phyloP scores from a whole-genome alignment of 2,888 invertebrate species.

The Dasysyrphus albostriatus region DNA sequence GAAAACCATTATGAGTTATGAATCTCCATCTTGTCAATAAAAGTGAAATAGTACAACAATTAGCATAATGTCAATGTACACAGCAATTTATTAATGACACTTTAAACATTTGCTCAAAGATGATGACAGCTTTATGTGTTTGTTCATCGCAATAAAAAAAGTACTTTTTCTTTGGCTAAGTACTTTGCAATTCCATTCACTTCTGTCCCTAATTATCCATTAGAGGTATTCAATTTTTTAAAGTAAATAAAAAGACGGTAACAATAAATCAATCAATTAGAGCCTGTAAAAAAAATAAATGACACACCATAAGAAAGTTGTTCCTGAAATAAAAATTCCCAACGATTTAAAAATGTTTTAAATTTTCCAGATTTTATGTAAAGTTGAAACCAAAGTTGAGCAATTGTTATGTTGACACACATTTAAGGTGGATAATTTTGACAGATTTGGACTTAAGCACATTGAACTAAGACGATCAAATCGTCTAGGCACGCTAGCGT shows the following conservation, averaged over 20 bases:
- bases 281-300: background rate
- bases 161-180: slow-evolving; percentile 7
- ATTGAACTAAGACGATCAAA: too few relatives aligned
- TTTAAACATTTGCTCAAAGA: background rate
- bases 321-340: too few relatives aligned
- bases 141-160: background rate
- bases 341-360: too few relatives aligned
- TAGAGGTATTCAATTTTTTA: slow-evolving; percentile 29
- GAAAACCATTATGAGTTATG: background rate
- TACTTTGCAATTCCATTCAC: slow-evolving; percentile 55
- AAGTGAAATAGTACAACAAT: background rate
- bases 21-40: slow-evolving; percentile 1
- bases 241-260: background rate
- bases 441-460: too few relatives aligned
- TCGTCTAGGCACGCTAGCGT: too few relatives aligned
- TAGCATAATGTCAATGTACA: background rate
- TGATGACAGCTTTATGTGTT: slow-evolving; percentile 21
- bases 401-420: too few relatives aligned
- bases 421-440: too few relatives aligned
- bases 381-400: too few relatives aligned
- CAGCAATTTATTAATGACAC: background rate
- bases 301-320: background rate
- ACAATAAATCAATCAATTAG: slow-evolving; percentile 16
- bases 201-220: slow-evolving; percentile 60
- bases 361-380: too few relatives aligned